phyloP scores from a whole-genome alignment of 1,140 invertebrate genomes.

The Heliconius melpomene region DNA sequence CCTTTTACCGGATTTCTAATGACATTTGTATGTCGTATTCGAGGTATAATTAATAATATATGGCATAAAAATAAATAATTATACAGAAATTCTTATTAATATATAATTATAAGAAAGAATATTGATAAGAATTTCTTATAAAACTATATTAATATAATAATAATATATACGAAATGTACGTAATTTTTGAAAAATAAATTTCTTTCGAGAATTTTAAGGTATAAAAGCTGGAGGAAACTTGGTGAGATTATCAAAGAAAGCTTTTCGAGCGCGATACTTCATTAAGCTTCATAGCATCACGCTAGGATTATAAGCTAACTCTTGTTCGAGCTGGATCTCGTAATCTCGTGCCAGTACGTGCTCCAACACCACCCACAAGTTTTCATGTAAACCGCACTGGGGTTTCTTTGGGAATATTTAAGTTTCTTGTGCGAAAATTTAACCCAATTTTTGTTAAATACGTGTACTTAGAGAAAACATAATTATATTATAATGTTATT shows the following conservation, averaged over 20 bases:
- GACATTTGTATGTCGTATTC: background rate
- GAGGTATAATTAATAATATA: too few relatives aligned
- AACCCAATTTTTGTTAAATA: background rate
- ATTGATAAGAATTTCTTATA: too few relatives aligned
- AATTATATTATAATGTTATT: too few relatives aligned
- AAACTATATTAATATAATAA: background rate
- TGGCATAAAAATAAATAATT: too few relatives aligned
- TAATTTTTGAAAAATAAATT: background rate
- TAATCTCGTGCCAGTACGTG: slow-evolving; percentile 26
- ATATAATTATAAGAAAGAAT: too few relatives aligned
- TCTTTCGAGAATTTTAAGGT: background rate
- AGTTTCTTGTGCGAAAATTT: background rate
- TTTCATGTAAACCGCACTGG: slow-evolving; percentile 12
- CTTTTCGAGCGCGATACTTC: slow-evolving; percentile 11
- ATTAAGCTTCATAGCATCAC: slow-evolving; percentile 28
- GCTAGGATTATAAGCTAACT: slow-evolving; percentile 16
- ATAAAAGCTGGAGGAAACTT: background rate
- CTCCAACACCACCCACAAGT: background rate
- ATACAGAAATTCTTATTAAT: too few relatives aligned
- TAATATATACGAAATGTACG: background rate
- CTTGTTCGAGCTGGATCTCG: slow-evolving; percentile 17
- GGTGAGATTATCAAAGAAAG: slow-evolving; percentile 17
- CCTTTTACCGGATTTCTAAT: slow-evolving; percentile 1
- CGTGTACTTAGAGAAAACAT: background rate
- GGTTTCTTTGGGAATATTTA: background rate